Percentiles rank a stretch among this genome's conserved stretches.
These are phyloP conservation scores for Tachina grossa DNA, from an alignment of 2,888 invertebrate species.

Conservation along the genomic window DNA sequence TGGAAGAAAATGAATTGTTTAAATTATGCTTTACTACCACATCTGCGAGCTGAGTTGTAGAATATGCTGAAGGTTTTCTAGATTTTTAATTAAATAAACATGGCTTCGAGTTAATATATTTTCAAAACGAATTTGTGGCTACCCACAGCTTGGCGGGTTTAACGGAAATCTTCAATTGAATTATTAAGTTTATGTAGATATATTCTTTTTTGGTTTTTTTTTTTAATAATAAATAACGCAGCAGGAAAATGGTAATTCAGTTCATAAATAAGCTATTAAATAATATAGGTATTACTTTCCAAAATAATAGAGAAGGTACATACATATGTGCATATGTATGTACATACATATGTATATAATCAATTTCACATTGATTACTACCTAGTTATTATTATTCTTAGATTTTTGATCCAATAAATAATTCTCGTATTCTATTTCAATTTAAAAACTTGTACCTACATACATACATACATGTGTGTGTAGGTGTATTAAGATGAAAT, in stretches of 20 bases:
- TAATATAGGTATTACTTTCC: not conserved
- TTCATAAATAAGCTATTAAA: no score
- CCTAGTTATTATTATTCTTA: no score
- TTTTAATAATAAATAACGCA: not conserved
- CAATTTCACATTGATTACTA: no score
- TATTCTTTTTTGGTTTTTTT: not conserved
- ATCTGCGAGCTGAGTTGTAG: constrained; percentile 42
- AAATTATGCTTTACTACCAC: constrained; percentile 51
- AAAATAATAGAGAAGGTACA: no score
- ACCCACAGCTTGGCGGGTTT: constrained; percentile 28
- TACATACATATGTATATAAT: no score
- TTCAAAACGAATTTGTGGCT: constrained; percentile 4
- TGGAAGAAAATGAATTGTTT: constrained; percentile 49
- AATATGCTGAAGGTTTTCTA: constrained; percentile 24
- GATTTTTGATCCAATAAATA: no score
- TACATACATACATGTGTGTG: no score
- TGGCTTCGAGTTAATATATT: constrained; percentile 38
- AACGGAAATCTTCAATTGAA: constrained; percentile 4
- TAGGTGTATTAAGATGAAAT: no score
- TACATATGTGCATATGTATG: no score
- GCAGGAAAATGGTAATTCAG: not conserved
- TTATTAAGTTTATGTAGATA: not conserved
- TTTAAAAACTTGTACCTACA: no score
- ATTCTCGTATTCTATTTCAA: no score
- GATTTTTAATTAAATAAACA: constrained; percentile 42